A percentile compares a stretch with the other conserved stretches of the same genome.
These are phyloP conservation scores for Protomyctophum bolini DNA, from an alignment of 2,113 vertebrate genomes.

Conservation along the genomic window DNA sequence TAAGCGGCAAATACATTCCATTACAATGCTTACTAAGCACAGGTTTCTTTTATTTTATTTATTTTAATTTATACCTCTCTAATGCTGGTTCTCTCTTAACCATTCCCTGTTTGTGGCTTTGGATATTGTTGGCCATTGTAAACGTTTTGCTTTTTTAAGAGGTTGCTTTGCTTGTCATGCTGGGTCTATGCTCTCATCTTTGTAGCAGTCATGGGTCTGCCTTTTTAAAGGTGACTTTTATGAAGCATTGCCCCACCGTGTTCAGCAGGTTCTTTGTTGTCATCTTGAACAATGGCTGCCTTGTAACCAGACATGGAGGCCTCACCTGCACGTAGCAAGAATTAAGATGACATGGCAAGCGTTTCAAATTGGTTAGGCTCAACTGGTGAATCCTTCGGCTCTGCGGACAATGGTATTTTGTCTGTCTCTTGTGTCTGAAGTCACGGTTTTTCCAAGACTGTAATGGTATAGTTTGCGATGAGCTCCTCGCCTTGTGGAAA, in stretches of 20 bases:
- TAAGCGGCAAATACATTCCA: too few relatives aligned
- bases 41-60: too few relatives aligned
- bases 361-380: conserved; percentile 19
- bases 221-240: conserved; percentile 22
- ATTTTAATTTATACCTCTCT: too few relatives aligned
- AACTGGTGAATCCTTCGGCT: neutral
- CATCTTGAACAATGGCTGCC: conserved; percentile 22
- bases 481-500: conserved; percentile 12
- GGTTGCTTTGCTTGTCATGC: neutral
- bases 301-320: conserved; percentile 16
- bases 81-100: neutral
- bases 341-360: conserved; percentile 27
- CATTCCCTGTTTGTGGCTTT: neutral
- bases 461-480: conserved; percentile 13
- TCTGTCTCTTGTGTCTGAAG: conserved; percentile 9
- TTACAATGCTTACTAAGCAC: too few relatives aligned
- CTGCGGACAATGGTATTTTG: neutral
- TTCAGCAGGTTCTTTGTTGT: conserved; percentile 34
- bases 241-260: neutral
- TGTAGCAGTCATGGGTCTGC: conserved; percentile 12
- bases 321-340: conserved; percentile 27
- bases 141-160: neutral
- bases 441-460: neutral
- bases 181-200: neutral
- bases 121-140: neutral